Evolutionary conservation across 2,113 vertebrate species (phyloP).

Genomic region (Anhinga rufa): DNA sequence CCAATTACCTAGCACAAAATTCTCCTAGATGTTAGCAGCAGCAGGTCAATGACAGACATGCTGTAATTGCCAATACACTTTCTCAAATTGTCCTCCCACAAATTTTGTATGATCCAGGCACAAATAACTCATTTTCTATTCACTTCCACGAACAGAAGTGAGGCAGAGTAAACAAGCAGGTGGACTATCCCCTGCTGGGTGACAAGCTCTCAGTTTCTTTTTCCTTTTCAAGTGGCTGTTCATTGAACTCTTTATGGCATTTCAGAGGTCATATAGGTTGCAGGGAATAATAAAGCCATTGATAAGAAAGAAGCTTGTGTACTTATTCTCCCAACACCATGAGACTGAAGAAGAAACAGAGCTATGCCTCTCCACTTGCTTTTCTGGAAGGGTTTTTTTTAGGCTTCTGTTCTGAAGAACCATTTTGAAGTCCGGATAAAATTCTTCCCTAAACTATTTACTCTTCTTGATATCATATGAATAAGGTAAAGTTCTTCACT

Average conservation of each 20-base stretch:
- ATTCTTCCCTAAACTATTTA: slow-evolving; percentile 13
- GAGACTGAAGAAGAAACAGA: background rate
- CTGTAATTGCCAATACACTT: background rate
- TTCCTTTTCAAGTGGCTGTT: background rate
- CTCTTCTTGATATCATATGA: slow-evolving; percentile 30
- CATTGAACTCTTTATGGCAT: background rate
- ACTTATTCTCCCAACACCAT: background rate
- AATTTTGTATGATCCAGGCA: background rate
- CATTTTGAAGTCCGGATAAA: slow-evolving; percentile 24
- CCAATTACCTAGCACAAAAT: background rate
- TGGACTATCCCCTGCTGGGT: background rate
- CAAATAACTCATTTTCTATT: slow-evolving; percentile 1
- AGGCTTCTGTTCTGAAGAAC: slow-evolving; percentile 1
- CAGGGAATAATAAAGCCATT: background rate
- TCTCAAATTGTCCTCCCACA: background rate
- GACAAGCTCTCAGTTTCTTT: background rate
- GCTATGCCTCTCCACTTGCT: background rate
- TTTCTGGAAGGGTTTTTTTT: background rate
- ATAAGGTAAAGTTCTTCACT: background rate
- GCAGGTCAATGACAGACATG: background rate
- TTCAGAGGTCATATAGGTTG: background rate
- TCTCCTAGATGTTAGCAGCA: background rate
- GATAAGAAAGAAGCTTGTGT: slow-evolving; percentile 25
- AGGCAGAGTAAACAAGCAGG: background rate
- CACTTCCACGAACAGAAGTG: background rate